Base-by-base conservation (phyloP, 2,113 vertebrate genomes). In the Pseudonaja textilis region DNA sequence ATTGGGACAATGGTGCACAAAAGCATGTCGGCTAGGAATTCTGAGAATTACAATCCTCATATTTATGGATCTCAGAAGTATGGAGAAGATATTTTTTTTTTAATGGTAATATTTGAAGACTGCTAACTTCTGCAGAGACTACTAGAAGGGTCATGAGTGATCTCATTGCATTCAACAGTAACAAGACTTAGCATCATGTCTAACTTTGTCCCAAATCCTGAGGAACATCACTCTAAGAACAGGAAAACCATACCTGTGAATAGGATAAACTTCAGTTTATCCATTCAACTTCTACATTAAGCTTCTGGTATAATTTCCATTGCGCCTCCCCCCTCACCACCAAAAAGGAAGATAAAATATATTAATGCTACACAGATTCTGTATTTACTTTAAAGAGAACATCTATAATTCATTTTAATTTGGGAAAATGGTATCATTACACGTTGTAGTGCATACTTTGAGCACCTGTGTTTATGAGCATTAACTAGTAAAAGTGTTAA, bases 381-480 rank as follows among this genome's bases (percentile, higher is more conserved):
- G 90, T 59, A n/a, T 56, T 94, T 56, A 12, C 39, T 89, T 59
- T 92, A 86, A 12, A 8, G 4, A 42, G 87, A 92, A 0, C 52
- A 93, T 91, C n/a, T 91, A 50, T 34, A 94, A 93, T 91, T 81
- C 90, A 95, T 93, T 90, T 94, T 94, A 91, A 95, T 93, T 92
- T 88, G 90, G 81, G 81, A 88, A 93, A 94, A 86, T 4, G 23
- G 10, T 74, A 89, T 81, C 92, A 93, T 96, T 96, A 94, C 18
- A 69, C 88, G 69, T 85, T 94, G 87, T 50, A 93, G 95, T 61
- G 86, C 95, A 74, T 91, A 93, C 93, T 86, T 47, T 85, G 42
- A 94, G 92, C 91, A 95, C 95, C 95, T 0, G 1, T 92, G 91
- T 92, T 85, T 81, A 56, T 88, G 94, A 94, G 74, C 0, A 0